These are phyloP conservation scores for Piprites chloris DNA, from an alignment of 2,113 vertebrate genomes.

Conservation along the genomic window DNA sequence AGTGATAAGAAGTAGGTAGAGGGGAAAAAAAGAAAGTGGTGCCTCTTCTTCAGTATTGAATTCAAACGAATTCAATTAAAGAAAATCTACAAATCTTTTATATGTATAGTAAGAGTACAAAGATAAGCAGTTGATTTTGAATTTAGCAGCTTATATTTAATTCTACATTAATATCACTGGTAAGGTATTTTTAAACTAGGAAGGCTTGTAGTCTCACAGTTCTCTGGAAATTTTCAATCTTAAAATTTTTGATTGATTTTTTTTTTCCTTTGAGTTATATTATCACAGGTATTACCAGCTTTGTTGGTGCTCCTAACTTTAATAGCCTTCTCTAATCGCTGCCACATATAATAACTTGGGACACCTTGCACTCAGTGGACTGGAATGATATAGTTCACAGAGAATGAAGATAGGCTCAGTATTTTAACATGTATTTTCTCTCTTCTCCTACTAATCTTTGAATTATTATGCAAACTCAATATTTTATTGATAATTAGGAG, in stretches of 20 bases:
- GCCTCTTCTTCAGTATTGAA: background rate
- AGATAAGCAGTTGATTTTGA: background rate
- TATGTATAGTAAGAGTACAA: background rate
- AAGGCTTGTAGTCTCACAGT: background rate
- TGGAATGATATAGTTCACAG: background rate
- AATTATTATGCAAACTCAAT: background rate
- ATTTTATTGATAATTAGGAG: conserved; percentile 28
- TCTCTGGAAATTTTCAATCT: background rate
- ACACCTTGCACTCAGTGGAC: background rate
- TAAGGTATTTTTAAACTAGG: background rate
- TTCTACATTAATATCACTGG: background rate
- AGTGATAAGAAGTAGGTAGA: background rate
- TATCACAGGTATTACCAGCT: background rate
- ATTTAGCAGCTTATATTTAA: background rate
- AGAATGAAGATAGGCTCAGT: background rate
- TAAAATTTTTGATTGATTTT: background rate
- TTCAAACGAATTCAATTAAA: background rate
- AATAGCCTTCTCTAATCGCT: background rate
- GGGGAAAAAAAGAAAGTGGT: too few species aligned
- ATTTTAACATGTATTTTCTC: background rate
- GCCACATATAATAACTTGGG: background rate
- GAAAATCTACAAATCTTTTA: background rate
- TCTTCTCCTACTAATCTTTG: background rate
- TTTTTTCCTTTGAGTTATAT: background rate
- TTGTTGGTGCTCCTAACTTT: background rate